These are phyloP conservation scores for Smittia sp. DNA, from an alignment of 2,888 invertebrate genomes.

Conservation along the genomic window DNA sequence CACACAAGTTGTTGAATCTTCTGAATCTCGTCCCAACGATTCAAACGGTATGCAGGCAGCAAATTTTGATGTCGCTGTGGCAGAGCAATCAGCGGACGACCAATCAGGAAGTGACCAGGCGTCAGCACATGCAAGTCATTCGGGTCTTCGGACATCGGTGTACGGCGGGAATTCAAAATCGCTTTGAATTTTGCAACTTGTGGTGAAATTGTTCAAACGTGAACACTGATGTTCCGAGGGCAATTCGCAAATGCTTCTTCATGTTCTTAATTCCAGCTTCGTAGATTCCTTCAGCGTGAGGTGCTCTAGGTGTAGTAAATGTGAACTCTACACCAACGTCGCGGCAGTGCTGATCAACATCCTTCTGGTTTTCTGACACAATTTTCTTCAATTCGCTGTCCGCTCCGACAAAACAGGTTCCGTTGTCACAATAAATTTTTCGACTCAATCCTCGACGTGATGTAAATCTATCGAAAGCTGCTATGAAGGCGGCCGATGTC, in stretches of 20 bases:
- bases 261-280: constrained; percentile 48
- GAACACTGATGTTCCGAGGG: constrained; percentile 44
- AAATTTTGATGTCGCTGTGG: constrained; percentile 45
- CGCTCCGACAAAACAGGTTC: constrained; percentile 47
- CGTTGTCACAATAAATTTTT: constrained; percentile 46
- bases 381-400: constrained; percentile 42
- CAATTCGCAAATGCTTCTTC: constrained; percentile 47
- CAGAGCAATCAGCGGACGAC: constrained; percentile 34
- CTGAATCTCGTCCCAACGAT: constrained; percentile 46
- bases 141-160: constrained; percentile 43
- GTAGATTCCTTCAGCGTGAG: constrained; percentile 49
- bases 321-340: constrained; percentile 46
- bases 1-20: constrained; percentile 45
- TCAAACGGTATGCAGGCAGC: constrained; percentile 42
- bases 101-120: constrained; percentile 44
- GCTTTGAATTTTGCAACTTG: constrained; percentile 47
- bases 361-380: neutral
- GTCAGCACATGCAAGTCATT: constrained; percentile 44
- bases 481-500: constrained; percentile 45
- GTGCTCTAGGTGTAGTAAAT: constrained; percentile 47
- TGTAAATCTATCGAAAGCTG: constrained; percentile 45
- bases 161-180: constrained; percentile 47
- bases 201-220: constrained; percentile 47
- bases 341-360: neutral
- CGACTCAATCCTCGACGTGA: constrained; percentile 45